Evolutionary conservation across 2,113 vertebrate genomes (phyloP).

Genomic region (Cromileptes altivelis): DNA sequence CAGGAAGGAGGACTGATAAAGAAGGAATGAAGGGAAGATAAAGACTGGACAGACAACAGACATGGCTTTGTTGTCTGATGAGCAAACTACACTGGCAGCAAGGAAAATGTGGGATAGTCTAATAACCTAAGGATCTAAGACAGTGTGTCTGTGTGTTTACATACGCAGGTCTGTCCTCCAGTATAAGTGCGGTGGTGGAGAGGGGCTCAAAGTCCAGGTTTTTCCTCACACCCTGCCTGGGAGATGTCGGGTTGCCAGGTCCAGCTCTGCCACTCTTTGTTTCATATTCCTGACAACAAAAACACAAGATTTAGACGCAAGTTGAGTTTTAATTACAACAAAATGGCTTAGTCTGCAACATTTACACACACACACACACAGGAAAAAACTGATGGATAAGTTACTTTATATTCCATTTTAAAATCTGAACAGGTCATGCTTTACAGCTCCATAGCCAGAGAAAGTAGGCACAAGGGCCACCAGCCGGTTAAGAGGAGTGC

Average conservation of each 20-base stretch:
- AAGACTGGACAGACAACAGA: slow-evolving; percentile 24
- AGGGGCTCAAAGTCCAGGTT: slow-evolving; percentile 95
- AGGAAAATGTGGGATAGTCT: slow-evolving; percentile 3
- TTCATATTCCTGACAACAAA: slow-evolving; percentile 92
- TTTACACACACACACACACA: no score
- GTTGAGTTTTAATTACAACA: background rate
- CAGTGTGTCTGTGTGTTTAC: slow-evolving; percentile 67
- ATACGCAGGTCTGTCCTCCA: slow-evolving; percentile 96
- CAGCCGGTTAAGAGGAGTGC: no score
- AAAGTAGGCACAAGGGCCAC: no score
- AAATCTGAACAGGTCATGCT: no score
- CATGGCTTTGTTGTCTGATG: slow-evolving; percentile 5
- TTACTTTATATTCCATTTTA: no score
- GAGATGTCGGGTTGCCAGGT: slow-evolving; percentile 89
- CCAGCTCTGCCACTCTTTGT: slow-evolving; percentile 89
- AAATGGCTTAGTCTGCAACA: no score
- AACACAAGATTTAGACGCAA: background rate
- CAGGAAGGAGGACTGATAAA: slow-evolving; percentile 30
- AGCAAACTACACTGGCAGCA: slow-evolving; percentile 9
- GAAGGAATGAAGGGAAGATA: slow-evolving; percentile 24
- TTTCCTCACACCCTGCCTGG: slow-evolving; percentile 93
- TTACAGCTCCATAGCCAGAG: no score
- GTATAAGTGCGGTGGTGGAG: slow-evolving; percentile 97
- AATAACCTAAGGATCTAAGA: background rate
- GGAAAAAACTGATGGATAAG: no score